These are phyloP conservation scores for Clarias platycephalus DNA, from an alignment of 2,797 vertebrate genomes.

Conservation along the genomic window DNA sequence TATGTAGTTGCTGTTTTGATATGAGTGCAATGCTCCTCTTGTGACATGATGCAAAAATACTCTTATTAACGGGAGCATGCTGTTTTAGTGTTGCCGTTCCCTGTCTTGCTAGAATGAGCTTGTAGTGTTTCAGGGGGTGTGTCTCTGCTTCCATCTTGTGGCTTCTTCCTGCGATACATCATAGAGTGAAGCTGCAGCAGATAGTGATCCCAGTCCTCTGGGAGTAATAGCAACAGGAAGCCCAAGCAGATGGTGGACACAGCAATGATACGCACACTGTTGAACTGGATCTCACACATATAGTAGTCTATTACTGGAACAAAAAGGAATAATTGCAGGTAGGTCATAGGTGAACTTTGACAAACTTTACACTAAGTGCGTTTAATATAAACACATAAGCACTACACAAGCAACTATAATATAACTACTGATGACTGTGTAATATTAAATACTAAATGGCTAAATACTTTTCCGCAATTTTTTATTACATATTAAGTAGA, in stretches of 20 bases:
- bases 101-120: slow-evolving; percentile 25
- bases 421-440: neutral
- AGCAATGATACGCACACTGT: slow-evolving; percentile 79
- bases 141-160: slow-evolving; percentile 69
- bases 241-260: slow-evolving; percentile 81
- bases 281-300: slow-evolving; percentile 80
- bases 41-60: slow-evolving; percentile 9
- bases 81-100: slow-evolving; percentile 40
- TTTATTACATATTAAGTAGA: neutral
- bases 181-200: slow-evolving; percentile 45
- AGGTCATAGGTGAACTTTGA: neutral
- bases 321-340: neutral
- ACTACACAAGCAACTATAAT: slow-evolving; percentile 1
- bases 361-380: neutral
- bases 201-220: slow-evolving; percentile 82
- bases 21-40: neutral
- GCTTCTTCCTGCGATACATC: slow-evolving; percentile 71
- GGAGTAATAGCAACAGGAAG: slow-evolving; percentile 80
- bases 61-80: slow-evolving; percentile 41
- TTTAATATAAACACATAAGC: neutral
- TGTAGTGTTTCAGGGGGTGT: slow-evolving; percentile 45
- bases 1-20: neutral
- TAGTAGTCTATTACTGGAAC: slow-evolving; percentile 79
- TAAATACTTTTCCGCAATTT: neutral
- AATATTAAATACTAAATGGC: neutral